These are phyloP conservation scores for Diadegma fenestrale DNA, from an alignment of 2,888 invertebrate genomes.

Conservation along the genomic window DNA sequence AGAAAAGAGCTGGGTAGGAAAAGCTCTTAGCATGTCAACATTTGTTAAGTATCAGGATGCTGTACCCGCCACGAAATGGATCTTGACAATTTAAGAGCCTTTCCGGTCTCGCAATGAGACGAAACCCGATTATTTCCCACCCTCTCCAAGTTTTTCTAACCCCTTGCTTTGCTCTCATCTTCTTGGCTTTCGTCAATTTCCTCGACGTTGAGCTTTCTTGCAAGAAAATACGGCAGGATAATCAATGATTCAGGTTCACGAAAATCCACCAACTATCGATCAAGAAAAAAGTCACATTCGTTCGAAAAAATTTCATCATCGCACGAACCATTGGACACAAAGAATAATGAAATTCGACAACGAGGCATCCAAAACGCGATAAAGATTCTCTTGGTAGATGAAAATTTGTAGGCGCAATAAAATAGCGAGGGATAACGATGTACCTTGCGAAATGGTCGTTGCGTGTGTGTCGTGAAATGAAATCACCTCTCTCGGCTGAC, in stretches of 20 bases:
- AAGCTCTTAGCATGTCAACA: constrained; percentile 82
- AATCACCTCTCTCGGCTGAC: constrained; percentile 17
- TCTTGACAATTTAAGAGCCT: constrained; percentile 81
- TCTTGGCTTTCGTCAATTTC: neutral
- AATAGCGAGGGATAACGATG: neutral
- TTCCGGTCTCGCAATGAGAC: constrained; percentile 76
- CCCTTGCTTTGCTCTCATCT: neutral
- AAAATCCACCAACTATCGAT: neutral
- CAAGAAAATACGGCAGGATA: neutral
- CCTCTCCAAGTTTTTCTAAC: constrained; percentile 34
- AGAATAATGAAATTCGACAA: neutral
- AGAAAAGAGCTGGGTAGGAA: constrained; percentile 72
- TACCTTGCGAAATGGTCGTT: constrained; percentile 1
- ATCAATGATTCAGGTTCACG: neutral
- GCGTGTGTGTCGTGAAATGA: constrained; percentile 20
- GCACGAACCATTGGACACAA: neutral
- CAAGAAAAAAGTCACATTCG: neutral
- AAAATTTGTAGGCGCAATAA: constrained; percentile 21
- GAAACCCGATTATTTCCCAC: constrained; percentile 80
- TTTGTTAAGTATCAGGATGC: constrained; percentile 75
- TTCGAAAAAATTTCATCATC: neutral
- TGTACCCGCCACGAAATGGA: constrained; percentile 75
- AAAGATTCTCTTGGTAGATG: neutral
- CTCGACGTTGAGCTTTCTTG: neutral
- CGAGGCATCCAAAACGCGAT: neutral